Base-by-base conservation (phyloP, 37 sponge, comb jelly and placozoan genomes). In the Cliona cf. orientalis region DNA sequence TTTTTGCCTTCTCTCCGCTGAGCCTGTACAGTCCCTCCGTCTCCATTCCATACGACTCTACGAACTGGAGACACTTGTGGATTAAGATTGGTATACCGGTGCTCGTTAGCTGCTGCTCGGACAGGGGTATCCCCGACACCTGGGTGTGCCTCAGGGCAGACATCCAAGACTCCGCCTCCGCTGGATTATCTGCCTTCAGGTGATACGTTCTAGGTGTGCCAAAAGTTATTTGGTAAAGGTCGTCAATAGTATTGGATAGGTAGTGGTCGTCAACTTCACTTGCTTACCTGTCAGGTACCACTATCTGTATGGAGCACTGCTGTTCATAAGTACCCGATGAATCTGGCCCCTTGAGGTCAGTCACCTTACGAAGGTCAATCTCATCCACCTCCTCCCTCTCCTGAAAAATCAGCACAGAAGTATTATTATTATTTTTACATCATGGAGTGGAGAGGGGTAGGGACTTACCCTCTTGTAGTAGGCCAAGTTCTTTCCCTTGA, bases 1-100 rank as follows among this genome's bases (percentile, higher is more conserved):
- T 86, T 44, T 85, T 89, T 2, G 83, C 56, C 38, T 76, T 70
- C 41, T 82, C 81, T 40, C 96, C 96, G 69, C 90, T 95, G 36
- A 83, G 66, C 43, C 96, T 33, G 84, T 95, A 95, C 31, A 95
- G n/a, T 28, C 96, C 96, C 70, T 92, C 86, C 28, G 63, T 69
- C 7, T 91, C 90, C 76, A 91, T 38, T 1, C 94, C 96, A 55
- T 69, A 40, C 2, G 78, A 49, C 74, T 95, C 96, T 39, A 95
- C 79, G 61, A 95, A 95, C 87, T 91, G 89, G 35, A 95, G 75
- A 57, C 96, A 95, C 77, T 95, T 95, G 86, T 91, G 88, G 7
- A 95, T 83, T 21, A 95, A 66, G 46, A 95, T 66, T 6, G 96
- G 96, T 22, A 95, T 82, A 26, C 80, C 75, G 14, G 56, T 59